These are phyloP conservation scores for Tyrannus savana DNA, from an alignment of 2,113 vertebrate species.

Conservation along the genomic window DNA sequence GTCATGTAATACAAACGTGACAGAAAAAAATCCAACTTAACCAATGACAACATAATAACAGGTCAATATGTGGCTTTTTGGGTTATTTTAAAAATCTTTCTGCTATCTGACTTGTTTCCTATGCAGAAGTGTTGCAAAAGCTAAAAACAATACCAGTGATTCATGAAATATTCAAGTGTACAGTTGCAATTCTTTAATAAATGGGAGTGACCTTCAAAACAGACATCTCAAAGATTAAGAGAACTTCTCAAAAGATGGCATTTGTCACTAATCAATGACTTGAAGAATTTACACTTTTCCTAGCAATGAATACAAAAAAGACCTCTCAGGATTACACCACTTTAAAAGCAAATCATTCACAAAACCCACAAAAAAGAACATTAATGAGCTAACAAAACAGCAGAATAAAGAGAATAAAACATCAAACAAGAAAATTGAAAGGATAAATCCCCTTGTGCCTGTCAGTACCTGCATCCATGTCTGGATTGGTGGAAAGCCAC, in stretches of 20 bases:
- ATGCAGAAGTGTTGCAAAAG: background rate
- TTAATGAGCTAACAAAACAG: background rate
- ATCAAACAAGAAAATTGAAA: background rate
- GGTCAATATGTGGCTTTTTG: background rate
- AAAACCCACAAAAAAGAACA: constrained; percentile 4
- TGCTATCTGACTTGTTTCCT: background rate
- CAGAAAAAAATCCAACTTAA: background rate
- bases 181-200: constrained; percentile 26
- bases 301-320: constrained; percentile 54
- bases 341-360: constrained; percentile 13
- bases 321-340: background rate
- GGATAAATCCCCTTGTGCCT: background rate
- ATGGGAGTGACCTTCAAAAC: constrained; percentile 64
- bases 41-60: background rate
- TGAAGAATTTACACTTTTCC: constrained; percentile 19
- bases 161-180: constrained; percentile 55
- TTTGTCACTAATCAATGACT: constrained; percentile 67
- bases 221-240: constrained; percentile 59
- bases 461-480: background rate
- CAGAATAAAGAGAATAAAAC: background rate
- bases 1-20: background rate
- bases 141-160: background rate
- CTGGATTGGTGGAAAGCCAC: background rate
- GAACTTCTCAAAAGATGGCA: constrained; percentile 45
- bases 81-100: background rate